Evolutionary conservation across 1,140 invertebrate genomes (phyloP), one percentile per base, ranked within the genome.

Genomic region (Battus philenor): DNA sequence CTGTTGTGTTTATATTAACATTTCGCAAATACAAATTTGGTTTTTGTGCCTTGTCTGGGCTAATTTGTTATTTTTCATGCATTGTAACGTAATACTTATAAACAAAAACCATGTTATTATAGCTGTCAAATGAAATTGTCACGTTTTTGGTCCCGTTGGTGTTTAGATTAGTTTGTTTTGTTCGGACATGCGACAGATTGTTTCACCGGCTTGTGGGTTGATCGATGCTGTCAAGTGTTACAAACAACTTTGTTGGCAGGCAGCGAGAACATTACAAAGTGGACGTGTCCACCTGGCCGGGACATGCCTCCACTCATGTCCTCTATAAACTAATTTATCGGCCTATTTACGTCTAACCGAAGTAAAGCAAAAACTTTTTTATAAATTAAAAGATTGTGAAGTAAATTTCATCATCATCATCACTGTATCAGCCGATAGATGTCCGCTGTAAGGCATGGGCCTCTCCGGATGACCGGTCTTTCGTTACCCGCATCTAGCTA

Each of bases 261-360:
- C 45, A 47, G 32, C 47, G 24, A 26, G 43, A 34, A 52, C 54
- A 64, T 68, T 60, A 55, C 43, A 54, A 56, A 60, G 63, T 58
- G 55, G 48, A 66, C 55, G 53, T 47, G 66, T 71, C 61, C 69
- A 75, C 74, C 73, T 80, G 76, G 69, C 50, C 53, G 22, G 24
- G 12, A 27, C 38, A 12, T 41, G 24, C 22, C 22, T 15, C 24
- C 5, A 9, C 26, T 26, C 38, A 16, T 41, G 38, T 41, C 38
- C 29, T 17, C 24, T 29, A 15, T 41, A 27, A 13, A 41, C 22
- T 27, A 27, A 41, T 27, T 8, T 41, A 13, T 41, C 24, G n/a
- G n/a, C 29, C 24, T 41, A 41, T 41, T 27, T 27, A 10, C 12
- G 12, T n/a, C n/a, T n/a, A n/a, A n/a, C n/a, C n/a, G n/a, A n/a